Percentiles rank a stretch among this genome's conserved stretches.
Conservation (phyloP, 35 echinoderm and acorn worm genomes). For the Nesometra sesokonis region DNA sequence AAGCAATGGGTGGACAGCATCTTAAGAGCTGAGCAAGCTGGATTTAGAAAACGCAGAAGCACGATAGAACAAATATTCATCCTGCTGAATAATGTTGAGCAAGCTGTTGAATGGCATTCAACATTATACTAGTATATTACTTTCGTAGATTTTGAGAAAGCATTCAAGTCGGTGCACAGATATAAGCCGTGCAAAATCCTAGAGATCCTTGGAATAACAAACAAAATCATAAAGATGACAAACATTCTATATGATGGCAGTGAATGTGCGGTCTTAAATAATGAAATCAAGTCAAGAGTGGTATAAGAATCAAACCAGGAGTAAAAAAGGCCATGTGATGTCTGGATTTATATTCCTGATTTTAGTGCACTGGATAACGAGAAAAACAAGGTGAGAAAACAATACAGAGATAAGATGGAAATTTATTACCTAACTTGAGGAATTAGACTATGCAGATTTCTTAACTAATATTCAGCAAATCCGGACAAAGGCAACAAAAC, state of each 20-base stretch:
- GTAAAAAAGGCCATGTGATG: background rate
- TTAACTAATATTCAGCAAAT: background rate
- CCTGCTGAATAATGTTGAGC: background rate
- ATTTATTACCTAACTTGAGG: background rate
- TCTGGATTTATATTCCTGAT: background rate
- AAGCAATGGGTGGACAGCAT: background rate
- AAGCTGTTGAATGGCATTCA: background rate
- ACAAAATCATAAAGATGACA: background rate
- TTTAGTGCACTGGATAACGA: background rate
- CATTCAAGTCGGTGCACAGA: background rate
- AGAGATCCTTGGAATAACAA: background rate
- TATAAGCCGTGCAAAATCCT: background rate
- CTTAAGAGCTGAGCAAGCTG: background rate
- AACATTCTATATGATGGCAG: background rate
- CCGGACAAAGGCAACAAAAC: background rate
- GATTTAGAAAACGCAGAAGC: conserved; percentile 21
- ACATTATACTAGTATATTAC: background rate
- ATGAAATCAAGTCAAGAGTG: background rate
- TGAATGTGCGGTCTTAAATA: background rate
- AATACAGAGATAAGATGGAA: background rate
- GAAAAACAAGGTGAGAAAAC: background rate
- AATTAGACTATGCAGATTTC: background rate
- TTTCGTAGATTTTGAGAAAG: background rate
- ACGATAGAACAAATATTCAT: background rate
- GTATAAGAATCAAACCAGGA: background rate